phyloP scores from a whole-genome alignment of 2,888 invertebrate genomes.

The Agriotes lineatus region DNA sequence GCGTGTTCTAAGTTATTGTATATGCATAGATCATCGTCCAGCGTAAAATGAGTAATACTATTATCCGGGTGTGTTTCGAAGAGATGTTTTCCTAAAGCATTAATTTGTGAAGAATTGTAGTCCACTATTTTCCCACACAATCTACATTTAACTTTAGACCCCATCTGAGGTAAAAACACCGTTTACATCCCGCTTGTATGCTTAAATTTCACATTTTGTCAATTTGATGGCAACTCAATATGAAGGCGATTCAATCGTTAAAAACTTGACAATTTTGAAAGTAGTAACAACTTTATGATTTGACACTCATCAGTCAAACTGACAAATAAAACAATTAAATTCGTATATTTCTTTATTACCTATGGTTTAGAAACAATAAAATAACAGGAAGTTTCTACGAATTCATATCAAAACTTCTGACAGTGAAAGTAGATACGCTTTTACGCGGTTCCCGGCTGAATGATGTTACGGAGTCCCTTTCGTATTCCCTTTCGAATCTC shows the following conservation, averaged over 20 bases:
- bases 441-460: no score
- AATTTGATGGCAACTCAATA: no score
- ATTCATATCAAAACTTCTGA: no score
- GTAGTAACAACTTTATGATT: neutral
- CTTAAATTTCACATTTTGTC: slow-evolving; percentile 2
- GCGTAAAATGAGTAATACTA: slow-evolving; percentile 53
- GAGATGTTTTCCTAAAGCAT: slow-evolving; percentile 58
- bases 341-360: neutral
- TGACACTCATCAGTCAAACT: neutral
- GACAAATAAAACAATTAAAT: neutral
- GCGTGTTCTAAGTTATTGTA: neutral
- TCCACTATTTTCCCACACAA: slow-evolving; percentile 57
- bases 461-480: no score
- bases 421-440: no score
- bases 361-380: neutral
- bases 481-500: no score
- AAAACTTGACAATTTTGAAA: slow-evolving; percentile 12
- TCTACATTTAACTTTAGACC: slow-evolving; percentile 54
- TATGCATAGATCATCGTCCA: neutral
- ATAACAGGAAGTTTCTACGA: no score
- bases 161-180: slow-evolving; percentile 48
- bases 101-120: slow-evolving; percentile 53
- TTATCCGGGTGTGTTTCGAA: slow-evolving; percentile 57
- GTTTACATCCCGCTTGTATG: neutral
- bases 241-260: no score